These are phyloP conservation scores for Australoheros facetus DNA, from an alignment of 2,797 vertebrate species.

Conservation along the genomic window DNA sequence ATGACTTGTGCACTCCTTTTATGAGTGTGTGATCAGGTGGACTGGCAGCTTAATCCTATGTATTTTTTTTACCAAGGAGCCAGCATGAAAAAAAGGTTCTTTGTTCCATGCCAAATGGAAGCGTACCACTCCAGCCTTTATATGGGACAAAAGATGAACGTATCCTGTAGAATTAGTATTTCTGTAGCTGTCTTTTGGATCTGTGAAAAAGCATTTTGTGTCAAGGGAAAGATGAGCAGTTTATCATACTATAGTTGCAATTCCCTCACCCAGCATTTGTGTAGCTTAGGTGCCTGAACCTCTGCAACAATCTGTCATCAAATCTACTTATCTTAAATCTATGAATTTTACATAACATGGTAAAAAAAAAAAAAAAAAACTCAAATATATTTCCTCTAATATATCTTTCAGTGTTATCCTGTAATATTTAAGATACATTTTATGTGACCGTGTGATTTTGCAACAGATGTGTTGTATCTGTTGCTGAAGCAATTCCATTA, in stretches of 20 bases:
- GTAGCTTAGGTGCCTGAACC: slow-evolving; percentile 10
- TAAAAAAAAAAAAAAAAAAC: neutral
- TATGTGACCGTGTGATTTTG: slow-evolving; percentile 48
- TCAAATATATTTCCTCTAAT: neutral
- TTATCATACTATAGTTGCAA: slow-evolving; percentile 41
- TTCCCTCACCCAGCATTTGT: slow-evolving; percentile 46
- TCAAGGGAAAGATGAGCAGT: slow-evolving; percentile 41
- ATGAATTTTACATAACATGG: slow-evolving; percentile 16
- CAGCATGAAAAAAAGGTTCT: slow-evolving; percentile 62
- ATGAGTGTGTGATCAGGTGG: slow-evolving; percentile 1
- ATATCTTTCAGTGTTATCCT: slow-evolving; percentile 14
- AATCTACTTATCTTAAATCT: slow-evolving; percentile 30
- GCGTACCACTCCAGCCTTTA: slow-evolving; percentile 58
- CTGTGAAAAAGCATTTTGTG: slow-evolving; percentile 46
- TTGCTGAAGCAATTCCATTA: slow-evolving; percentile 77
- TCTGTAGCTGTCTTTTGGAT: slow-evolving; percentile 49
- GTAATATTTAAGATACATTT: slow-evolving; percentile 26
- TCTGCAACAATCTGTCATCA: slow-evolving; percentile 52
- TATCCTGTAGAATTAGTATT: slow-evolving; percentile 58
- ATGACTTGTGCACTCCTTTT: neutral
- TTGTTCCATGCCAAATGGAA: slow-evolving; percentile 49
- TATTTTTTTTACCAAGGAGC: slow-evolving; percentile 48
- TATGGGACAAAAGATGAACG: slow-evolving; percentile 68
- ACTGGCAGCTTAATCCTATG: slow-evolving; percentile 57
- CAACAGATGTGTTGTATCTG: slow-evolving; percentile 58